These are phyloP conservation scores for Pandemis corylana DNA, from an alignment of 2,888 invertebrate genomes.

Conservation along the genomic window DNA sequence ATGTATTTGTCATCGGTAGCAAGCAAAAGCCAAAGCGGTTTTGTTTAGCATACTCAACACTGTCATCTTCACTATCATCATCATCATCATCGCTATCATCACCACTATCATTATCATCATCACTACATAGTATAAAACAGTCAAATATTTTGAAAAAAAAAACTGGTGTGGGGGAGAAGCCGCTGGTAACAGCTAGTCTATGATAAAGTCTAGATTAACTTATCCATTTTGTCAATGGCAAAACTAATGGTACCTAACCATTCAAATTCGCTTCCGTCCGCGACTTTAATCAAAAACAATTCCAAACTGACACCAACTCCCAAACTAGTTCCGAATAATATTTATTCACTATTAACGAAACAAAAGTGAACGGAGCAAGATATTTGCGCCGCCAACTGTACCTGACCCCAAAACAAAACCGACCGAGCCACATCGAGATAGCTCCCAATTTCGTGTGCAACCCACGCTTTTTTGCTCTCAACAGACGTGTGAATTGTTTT, in stretches of 20 bases:
- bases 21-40: too few relatives aligned
- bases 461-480: slow-evolving; percentile 48
- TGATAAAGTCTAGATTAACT: too few relatives aligned
- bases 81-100: too few relatives aligned
- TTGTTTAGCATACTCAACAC: too few relatives aligned
- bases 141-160: too few relatives aligned
- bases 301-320: slow-evolving; percentile 65
- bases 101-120: too few relatives aligned
- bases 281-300: slow-evolving; percentile 65
- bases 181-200: too few relatives aligned
- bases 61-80: too few relatives aligned
- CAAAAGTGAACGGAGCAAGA: slow-evolving; percentile 66
- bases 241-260: slow-evolving; percentile 13
- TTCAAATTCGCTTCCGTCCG: slow-evolving; percentile 37
- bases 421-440: slow-evolving; percentile 45
- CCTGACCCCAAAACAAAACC: slow-evolving; percentile 47
- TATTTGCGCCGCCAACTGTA: slow-evolving; percentile 57
- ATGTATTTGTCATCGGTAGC: too few relatives aligned
- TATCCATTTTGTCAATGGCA: slow-evolving; percentile 7
- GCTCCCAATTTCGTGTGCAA: slow-evolving; percentile 36
- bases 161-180: too few relatives aligned
- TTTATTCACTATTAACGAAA: slow-evolving; percentile 70
- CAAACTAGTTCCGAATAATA: slow-evolving; percentile 70
- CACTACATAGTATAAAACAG: too few relatives aligned
- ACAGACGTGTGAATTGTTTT: slow-evolving; percentile 49